Evolutionary conservation across 2,113 vertebrate species (phyloP).

Genomic region (Protomyctophum bolini): DNA sequence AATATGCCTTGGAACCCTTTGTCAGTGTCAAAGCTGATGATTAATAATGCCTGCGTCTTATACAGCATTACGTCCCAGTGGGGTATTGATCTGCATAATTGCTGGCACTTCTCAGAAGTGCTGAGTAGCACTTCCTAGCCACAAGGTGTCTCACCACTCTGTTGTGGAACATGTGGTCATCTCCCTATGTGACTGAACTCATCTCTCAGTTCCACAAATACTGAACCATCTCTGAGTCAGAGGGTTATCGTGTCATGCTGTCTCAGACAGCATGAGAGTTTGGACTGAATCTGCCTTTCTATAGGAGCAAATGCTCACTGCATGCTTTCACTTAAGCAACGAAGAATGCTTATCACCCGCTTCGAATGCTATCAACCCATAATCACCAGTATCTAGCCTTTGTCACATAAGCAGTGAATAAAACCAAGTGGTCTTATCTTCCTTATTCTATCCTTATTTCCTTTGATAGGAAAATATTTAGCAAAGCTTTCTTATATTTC

Average conservation of each 20-base stretch:
- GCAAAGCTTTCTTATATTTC: too few relatives aligned
- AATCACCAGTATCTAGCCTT: background rate
- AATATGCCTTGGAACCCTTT: constrained; percentile 23
- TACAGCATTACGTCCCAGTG: constrained; percentile 44
- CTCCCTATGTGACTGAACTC: constrained; percentile 4
- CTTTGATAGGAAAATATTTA: background rate
- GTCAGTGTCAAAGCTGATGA: constrained; percentile 35
- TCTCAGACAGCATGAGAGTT: background rate
- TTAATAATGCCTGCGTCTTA: constrained; percentile 40
- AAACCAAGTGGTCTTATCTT: background rate
- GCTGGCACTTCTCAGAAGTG: constrained; percentile 46
- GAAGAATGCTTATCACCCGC: background rate
- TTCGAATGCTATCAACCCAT: background rate
- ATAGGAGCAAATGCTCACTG: background rate
- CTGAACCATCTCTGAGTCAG: background rate
- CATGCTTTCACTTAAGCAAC: background rate
- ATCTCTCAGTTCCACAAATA: constrained; percentile 7
- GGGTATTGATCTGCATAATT: constrained; percentile 48
- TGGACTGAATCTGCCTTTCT: background rate
- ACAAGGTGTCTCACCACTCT: constrained; percentile 65
- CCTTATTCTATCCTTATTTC: background rate
- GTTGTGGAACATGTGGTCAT: constrained; percentile 9
- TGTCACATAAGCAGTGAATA: background rate
- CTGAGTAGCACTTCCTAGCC: constrained; percentile 63
- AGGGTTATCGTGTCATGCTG: too few relatives aligned